Conservation (phyloP, 2,113 vertebrate genomes). For the Dipodomys ordii region DNA sequence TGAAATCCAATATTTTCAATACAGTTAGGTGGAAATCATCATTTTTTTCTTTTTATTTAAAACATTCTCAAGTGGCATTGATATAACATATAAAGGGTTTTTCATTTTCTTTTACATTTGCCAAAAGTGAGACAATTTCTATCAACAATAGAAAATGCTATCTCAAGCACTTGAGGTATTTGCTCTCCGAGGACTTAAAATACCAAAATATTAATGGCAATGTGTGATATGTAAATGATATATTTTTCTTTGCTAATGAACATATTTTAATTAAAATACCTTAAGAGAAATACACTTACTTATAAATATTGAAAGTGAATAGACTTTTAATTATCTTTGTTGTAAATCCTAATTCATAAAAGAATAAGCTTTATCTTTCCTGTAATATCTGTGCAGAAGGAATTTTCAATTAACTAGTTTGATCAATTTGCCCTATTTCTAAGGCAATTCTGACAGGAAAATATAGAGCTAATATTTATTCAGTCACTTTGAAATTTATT, state of each 20-base stretch:
- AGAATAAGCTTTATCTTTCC: conserved; percentile 19
- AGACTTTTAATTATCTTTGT: not conserved
- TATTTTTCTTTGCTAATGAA: conserved; percentile 26
- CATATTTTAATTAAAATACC: conserved; percentile 15
- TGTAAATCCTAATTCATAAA: not conserved
- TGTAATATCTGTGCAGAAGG: conserved; percentile 20
- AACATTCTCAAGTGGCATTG: conserved; percentile 57
- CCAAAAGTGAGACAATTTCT: conserved; percentile 53
- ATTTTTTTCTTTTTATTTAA: conserved; percentile 56
- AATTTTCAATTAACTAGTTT: conserved; percentile 57
- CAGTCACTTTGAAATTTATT: conserved; percentile 25
- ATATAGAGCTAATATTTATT: conserved; percentile 33
- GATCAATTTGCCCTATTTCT: not conserved
- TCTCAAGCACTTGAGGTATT: conserved; percentile 46
- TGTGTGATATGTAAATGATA: conserved; percentile 32
- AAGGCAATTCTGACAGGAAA: not conserved
- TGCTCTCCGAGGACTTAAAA: not conserved
- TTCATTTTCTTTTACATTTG: conserved; percentile 59
- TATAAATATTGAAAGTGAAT: conserved; percentile 44
- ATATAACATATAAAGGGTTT: conserved; percentile 55
- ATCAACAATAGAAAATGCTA: conserved; percentile 57
- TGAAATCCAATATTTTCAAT: conserved; percentile 75
- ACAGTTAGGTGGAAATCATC: conserved; percentile 63
- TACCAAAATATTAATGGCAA: conserved; percentile 51
- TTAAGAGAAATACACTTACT: not conserved